Conservation (phyloP, 2,888 invertebrate genomes). For the Cephalotes varians region DNA sequence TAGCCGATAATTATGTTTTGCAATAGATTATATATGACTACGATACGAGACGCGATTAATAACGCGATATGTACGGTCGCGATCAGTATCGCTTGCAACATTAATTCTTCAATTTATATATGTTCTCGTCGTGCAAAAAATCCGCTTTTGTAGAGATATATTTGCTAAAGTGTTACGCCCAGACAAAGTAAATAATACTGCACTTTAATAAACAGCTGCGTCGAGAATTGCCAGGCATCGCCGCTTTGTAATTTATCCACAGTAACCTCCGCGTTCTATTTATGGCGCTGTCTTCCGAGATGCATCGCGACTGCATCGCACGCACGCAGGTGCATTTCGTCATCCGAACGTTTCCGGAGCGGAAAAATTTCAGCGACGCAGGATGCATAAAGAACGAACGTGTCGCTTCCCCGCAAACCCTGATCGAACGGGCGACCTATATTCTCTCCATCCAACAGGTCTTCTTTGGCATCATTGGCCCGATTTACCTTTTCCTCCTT, state of each 20-base stretch:
- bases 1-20: neutral
- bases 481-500: neutral
- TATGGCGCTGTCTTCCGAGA: neutral
- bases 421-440: conserved; percentile 31
- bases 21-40: neutral
- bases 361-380: conserved; percentile 32
- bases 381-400: conserved; percentile 35
- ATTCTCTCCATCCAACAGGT: conserved; percentile 49
- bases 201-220: neutral
- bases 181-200: neutral
- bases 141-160: neutral
- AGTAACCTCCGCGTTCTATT: conserved; percentile 34
- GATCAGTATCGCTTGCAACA: too few relatives aligned
- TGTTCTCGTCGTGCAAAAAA: neutral
- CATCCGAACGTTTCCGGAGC: conserved; percentile 36
- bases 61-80: neutral
- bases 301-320: neutral
- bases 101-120: neutral
- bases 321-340: conserved; percentile 33
- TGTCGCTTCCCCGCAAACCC: conserved; percentile 21
- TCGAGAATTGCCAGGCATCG: neutral
- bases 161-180: neutral
- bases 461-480: neutral
- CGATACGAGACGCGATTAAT: neutral
- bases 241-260: conserved; percentile 9